Evolutionary conservation across 2,888 invertebrate genomes (phyloP).

Genomic region (Diaperis boleti): DNA sequence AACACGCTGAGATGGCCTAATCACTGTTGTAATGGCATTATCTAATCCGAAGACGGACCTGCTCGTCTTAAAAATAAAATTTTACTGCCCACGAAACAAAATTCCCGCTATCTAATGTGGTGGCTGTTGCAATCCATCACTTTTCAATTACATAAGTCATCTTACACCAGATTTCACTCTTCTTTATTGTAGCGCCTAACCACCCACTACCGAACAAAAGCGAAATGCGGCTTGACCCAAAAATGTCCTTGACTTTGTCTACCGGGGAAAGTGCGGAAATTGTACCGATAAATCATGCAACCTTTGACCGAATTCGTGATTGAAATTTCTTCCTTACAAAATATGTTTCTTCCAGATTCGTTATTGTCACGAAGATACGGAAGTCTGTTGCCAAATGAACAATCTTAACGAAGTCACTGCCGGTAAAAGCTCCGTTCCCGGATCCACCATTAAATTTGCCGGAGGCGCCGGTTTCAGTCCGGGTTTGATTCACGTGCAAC

Average conservation of each 20-base stretch:
- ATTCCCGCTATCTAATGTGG: neutral
- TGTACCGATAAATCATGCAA: too few species aligned
- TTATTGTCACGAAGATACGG: conserved; percentile 41
- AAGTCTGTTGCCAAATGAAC: conserved; percentile 54
- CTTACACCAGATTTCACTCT: conserved; percentile 28
- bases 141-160: neutral
- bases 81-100: neutral
- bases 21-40: conserved; percentile 24
- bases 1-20: conserved; percentile 27
- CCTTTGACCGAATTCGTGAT: neutral
- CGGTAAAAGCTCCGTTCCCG: conserved; percentile 58
- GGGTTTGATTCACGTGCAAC: conserved; percentile 56
- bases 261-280: conserved; percentile 35
- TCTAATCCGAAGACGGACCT: conserved; percentile 6
- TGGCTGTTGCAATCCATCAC: conserved; percentile 6
- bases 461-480: conserved; percentile 56
- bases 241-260: conserved; percentile 38
- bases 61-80: neutral
- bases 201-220: conserved; percentile 15
- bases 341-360: conserved; percentile 36
- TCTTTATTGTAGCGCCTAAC: conserved; percentile 4
- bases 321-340: conserved; percentile 1
- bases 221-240: conserved; percentile 24
- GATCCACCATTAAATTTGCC: conserved; percentile 53
- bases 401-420: conserved; percentile 50